A percentile compares a stretch with the other conserved stretches of the same genome.
phyloP scores from a whole-genome alignment of 2,888 invertebrate species.

The Acleris literana region DNA sequence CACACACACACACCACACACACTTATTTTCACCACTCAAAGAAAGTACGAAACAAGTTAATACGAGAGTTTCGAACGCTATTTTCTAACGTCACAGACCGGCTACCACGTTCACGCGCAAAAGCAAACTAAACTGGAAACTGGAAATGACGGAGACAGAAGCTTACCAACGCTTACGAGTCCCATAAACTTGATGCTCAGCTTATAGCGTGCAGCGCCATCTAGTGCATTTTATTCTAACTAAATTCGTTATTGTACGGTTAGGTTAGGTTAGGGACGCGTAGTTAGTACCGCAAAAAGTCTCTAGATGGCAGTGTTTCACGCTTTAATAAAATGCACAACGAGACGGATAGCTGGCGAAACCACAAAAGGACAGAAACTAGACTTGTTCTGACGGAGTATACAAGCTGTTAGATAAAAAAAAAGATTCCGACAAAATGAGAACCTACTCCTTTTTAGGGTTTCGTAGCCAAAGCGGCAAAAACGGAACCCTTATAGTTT shows the following conservation, averaged over 20 bases:
- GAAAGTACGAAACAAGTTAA: conserved; percentile 66
- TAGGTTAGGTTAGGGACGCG: too few relatives aligned
- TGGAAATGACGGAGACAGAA: too few relatives aligned
- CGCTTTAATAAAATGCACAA: too few relatives aligned
- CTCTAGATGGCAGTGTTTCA: background rate
- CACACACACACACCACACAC: conserved; percentile 55
- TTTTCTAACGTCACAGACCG: conserved; percentile 49
- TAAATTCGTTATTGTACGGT: background rate
- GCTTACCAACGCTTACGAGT: conserved; percentile 24
- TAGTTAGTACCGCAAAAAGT: background rate
- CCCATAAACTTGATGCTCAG: conserved; percentile 36
- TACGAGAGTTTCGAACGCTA: conserved; percentile 64
- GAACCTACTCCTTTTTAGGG: too few relatives aligned
- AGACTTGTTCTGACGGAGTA: too few relatives aligned
- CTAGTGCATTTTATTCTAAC: conserved; percentile 1
- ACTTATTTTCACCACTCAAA: conserved; percentile 57
- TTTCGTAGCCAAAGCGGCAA: too few relatives aligned
- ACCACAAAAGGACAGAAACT: too few relatives aligned
- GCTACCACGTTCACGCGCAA: conserved; percentile 55
- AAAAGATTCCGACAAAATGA: too few relatives aligned
- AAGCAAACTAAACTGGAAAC: conserved; percentile 60
- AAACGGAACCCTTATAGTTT: too few relatives aligned
- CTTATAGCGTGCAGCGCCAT: conserved; percentile 33
- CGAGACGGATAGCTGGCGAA: too few relatives aligned
- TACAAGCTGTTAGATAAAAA: too few relatives aligned